Percentiles rank a stretch among this genome's conserved stretches.
These are phyloP conservation scores for Arnoldichthys spilopterus DNA, from an alignment of 2,797 vertebrate genomes.

Conservation along the genomic window DNA sequence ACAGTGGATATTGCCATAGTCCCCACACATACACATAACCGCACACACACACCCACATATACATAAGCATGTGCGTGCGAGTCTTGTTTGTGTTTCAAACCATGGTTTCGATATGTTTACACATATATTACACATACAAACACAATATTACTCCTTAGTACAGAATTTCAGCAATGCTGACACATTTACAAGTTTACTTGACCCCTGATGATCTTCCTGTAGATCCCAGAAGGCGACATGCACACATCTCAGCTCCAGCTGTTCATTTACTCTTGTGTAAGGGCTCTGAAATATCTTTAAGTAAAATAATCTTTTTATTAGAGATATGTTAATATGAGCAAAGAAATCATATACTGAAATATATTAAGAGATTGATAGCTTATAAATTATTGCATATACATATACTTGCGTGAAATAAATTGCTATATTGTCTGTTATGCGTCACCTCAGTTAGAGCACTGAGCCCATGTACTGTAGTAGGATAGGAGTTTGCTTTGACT, in stretches of 20 bases:
- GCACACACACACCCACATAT: conserved; percentile 17
- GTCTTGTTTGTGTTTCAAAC: conserved; percentile 42
- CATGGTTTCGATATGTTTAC: conserved; percentile 51
- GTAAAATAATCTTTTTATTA: conserved; percentile 58
- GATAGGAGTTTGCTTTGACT: conserved; percentile 85
- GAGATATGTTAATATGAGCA: conserved; percentile 50
- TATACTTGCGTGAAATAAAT: conserved; percentile 65
- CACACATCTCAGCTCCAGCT: conserved; percentile 55
- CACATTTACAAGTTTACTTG: conserved; percentile 39
- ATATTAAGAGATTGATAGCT: conserved; percentile 61
- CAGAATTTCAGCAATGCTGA: conserved; percentile 35
- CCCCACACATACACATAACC: conserved; percentile 12
- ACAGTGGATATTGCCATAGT: conserved; percentile 28
- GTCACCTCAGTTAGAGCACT: conserved; percentile 55
- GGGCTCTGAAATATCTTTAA: conserved; percentile 53
- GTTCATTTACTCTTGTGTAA: conserved; percentile 57
- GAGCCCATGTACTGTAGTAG: conserved; percentile 38
- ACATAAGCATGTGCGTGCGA: conserved; percentile 38
- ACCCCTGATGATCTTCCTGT: conserved; percentile 25
- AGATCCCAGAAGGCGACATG: conserved; percentile 57
- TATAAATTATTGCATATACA: conserved; percentile 68
- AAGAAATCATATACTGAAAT: conserved; percentile 57
- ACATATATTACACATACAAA: conserved; percentile 41
- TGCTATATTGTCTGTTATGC: conserved; percentile 53
- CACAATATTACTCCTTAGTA: conserved; percentile 58